phyloP scores from a whole-genome alignment of 2,888 invertebrate species.

The Drosophila infuscata region DNA sequence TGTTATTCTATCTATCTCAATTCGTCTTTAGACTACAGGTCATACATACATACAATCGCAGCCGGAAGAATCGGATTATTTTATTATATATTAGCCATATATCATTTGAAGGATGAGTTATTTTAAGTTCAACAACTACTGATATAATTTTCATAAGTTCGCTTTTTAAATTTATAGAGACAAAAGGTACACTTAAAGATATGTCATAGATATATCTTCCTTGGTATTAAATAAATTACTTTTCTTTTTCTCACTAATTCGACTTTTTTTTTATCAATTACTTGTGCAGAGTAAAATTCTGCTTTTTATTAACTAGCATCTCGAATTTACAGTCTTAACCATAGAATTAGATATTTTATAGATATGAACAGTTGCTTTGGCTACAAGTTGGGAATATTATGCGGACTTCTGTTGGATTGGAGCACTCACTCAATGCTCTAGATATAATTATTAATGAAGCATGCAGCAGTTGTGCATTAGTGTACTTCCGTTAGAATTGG shows the following conservation, averaged over 20 bases:
- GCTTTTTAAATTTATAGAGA: neutral
- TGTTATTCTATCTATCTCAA: neutral
- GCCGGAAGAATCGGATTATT: neutral
- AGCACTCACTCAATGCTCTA: neutral
- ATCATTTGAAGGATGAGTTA: neutral
- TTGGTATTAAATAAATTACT: neutral
- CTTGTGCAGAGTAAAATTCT: too few relatives aligned
- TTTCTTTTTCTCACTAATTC: neutral
- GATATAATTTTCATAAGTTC: neutral
- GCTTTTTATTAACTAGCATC: neutral
- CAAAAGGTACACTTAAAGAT: neutral
- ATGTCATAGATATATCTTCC: neutral
- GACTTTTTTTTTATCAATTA: neutral
- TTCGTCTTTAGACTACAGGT: neutral
- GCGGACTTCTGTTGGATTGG: neutral
- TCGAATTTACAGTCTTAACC: neutral
- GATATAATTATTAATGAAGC: neutral
- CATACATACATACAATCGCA: too few relatives aligned
- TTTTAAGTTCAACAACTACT: neutral
- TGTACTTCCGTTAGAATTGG: neutral
- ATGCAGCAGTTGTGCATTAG: neutral
- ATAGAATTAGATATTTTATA: neutral
- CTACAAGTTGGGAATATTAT: neutral
- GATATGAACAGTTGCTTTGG: neutral
- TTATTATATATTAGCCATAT: too few relatives aligned